phyloP scores from a whole-genome alignment of 2,888 invertebrate genomes.

The Acanthococcus lagerstroemiae region DNA sequence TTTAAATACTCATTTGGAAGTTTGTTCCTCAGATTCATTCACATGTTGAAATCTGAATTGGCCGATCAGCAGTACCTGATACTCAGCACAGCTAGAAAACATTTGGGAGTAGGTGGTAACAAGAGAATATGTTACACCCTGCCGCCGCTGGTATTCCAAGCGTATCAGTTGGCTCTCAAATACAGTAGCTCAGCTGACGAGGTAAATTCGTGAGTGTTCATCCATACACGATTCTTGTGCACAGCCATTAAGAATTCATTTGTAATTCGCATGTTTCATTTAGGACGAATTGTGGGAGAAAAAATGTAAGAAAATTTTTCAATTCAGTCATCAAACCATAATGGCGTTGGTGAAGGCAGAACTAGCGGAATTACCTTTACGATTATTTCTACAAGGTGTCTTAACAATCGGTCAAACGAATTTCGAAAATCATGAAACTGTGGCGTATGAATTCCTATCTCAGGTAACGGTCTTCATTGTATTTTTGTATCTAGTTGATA shows the following conservation, averaged over 20 bases:
- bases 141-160: conserved; percentile 89
- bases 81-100: conserved; percentile 75
- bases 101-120: conserved; percentile 82
- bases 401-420: conserved; percentile 82
- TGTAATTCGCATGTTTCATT: conserved; percentile 35
- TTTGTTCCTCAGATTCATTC: conserved; percentile 55
- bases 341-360: conserved; percentile 90
- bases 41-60: conserved; percentile 67
- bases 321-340: conserved; percentile 94
- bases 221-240: not conserved
- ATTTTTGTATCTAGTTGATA: too few species aligned
- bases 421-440: conserved; percentile 90
- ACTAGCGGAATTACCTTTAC: conserved; percentile 80
- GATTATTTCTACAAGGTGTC: conserved; percentile 92
- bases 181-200: conserved; percentile 67
- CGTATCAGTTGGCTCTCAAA: conserved; percentile 75
- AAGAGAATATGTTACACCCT: conserved; percentile 79
- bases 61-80: conserved; percentile 85
- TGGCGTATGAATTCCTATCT: conserved; percentile 97
- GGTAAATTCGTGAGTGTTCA: conserved; percentile 44
- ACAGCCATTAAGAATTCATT: not conserved
- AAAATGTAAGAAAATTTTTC: conserved; percentile 95
- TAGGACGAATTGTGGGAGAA: conserved; percentile 96
- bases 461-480: conserved; percentile 47
- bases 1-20: too few species aligned